Evolutionary conservation across 2,888 invertebrate genomes (phyloP), one percentile per base, ranked within the genome.

Genomic region (Leptinotarsa tumamoca): DNA sequence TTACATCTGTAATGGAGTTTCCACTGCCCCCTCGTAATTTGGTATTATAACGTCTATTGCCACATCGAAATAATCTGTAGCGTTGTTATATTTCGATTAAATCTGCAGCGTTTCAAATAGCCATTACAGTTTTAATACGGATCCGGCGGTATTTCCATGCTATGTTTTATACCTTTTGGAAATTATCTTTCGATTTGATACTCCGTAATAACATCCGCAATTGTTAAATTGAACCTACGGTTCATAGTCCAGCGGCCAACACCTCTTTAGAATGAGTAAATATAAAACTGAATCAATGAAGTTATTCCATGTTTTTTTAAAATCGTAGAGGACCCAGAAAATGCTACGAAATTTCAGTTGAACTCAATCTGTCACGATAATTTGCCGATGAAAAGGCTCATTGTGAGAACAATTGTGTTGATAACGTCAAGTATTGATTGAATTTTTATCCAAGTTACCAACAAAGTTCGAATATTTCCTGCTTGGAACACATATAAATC

Each of bases 101-200:
- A 70, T 21, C 61, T 14, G 21, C 49, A 51, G 23, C 70, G 49
- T 49, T 61, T 18, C 14, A 70, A 49, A 70, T 58, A n/a, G 70
- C 23, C 50, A 56, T 43, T 69, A 70, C 70, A 70, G 70, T 70
- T 70, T 49, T 70, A 70, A 61, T 70, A 56, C 21, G 43, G 61
- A 70, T 61, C 43, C 63, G 63, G 33, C 63, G 63, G 17, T 15
- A 58, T 21, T 58, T 33, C 23, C 15, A 70, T 58, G 33, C 43
- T 43, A 49, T 61, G 43, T 70, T 70, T 61, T 70, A 33, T 33
- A n/a, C 33, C 63, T 43, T 70, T 70, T 43, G 61, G 50, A 70
- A 61, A 70, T 70, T 70, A 70, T 54, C 61, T 70, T 23, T 43
- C 33, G 23, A 67, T 33, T 18, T 54, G 43, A 58, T 49, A 18